A percentile compares a stretch with the other conserved stretches of the same genome.
Evolutionary conservation across 2,888 invertebrate species (phyloP).

Genomic region (Coronaproctus castanopsis): DNA sequence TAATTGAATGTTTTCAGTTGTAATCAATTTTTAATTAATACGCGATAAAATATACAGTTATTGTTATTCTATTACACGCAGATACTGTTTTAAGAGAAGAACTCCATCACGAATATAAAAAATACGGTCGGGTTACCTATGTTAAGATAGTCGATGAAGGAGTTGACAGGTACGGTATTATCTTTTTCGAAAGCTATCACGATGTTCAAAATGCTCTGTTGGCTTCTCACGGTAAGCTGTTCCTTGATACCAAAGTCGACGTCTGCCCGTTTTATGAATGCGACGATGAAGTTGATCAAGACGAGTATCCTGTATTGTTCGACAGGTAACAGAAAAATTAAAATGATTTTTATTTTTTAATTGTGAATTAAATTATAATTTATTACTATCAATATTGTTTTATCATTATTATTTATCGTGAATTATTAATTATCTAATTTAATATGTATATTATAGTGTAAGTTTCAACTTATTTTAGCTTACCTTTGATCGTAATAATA

Average conservation of each 20-base stretch:
- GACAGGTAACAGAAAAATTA: neutral
- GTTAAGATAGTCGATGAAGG: conserved; percentile 83
- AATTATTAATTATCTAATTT: no score
- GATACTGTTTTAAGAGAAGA: conserved; percentile 94
- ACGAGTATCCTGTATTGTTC: conserved; percentile 21
- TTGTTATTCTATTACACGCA: no score
- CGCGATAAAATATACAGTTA: no score
- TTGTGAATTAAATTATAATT: neutral
- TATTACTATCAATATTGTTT: neutral
- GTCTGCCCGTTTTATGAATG: conserved; percentile 78
- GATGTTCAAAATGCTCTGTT: conserved; percentile 91
- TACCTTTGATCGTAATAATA: no score
- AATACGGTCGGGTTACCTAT: conserved; percentile 91
- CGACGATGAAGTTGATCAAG: conserved; percentile 30
- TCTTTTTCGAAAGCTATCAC: conserved; percentile 91
- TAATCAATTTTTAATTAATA: no score
- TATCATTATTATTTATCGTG: no score
- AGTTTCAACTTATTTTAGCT: no score
- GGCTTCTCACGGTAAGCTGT: conserved; percentile 85
- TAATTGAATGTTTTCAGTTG: no score
- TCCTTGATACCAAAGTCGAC: conserved; percentile 93
- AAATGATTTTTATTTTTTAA: neutral
- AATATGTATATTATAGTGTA: no score
- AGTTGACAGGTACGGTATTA: conserved; percentile 77
- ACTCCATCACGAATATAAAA: conserved; percentile 95